phyloP scores from a whole-genome alignment of 2,113 vertebrate species.

The Pantherophis guttatus region DNA sequence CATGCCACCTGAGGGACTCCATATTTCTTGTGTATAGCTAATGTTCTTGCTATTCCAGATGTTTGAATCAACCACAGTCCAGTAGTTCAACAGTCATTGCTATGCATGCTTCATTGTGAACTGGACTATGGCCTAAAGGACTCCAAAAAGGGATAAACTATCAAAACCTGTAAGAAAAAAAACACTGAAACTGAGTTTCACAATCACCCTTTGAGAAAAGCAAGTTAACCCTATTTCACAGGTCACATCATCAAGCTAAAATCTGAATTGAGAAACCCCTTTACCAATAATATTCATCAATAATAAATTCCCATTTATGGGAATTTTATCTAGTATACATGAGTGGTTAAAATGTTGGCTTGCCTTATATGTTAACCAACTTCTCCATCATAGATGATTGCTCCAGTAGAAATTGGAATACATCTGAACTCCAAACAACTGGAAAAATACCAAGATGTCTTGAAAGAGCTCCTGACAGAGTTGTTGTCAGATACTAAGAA shows the following conservation, averaged over 20 bases:
- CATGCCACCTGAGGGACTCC: not conserved
- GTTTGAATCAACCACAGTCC: not conserved
- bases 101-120: not conserved
- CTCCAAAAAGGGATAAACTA: not conserved
- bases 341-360: not conserved
- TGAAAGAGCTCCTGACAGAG: conserved; percentile 63
- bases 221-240: not conserved
- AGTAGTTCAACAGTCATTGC: not conserved
- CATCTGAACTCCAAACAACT: conserved; percentile 65
- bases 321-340: not conserved
- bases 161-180: not conserved
- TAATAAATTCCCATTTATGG: not conserved
- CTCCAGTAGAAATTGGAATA: conserved; percentile 58
- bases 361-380: conserved; percentile 40
- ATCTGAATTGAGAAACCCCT: not conserved
- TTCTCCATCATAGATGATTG: conserved; percentile 61
- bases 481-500: conserved; percentile 50
- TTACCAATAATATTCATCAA: not conserved
- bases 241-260: not conserved
- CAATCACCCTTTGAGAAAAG: not conserved
- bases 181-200: not conserved
- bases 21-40: not conserved
- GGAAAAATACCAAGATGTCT: conserved; percentile 64
- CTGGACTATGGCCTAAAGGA: not conserved
- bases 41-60: not conserved